Base-by-base conservation (phyloP, 1,140 invertebrate genomes). In the Sweltsa coloradensis region DNA sequence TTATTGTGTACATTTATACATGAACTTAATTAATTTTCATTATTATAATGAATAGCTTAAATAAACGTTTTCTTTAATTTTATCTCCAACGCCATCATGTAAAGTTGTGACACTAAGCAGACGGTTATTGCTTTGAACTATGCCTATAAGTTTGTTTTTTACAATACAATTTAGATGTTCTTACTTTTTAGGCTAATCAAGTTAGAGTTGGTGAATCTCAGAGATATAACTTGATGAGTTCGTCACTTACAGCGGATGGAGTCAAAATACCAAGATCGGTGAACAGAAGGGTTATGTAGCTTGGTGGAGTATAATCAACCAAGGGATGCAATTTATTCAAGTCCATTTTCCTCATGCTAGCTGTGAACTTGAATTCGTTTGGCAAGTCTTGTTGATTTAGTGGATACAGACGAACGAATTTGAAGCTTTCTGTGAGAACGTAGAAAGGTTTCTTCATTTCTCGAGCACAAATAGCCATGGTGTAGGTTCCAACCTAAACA, bases 241-340 rank as follows among this genome's bases (percentile, higher is more conserved):
- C 91, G 60, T 97, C 94, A 67, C 91, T 94, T 11, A 98, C 90
- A 51, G 92, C 93, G 1, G 91, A 92, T 1, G 96, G 89, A 4
- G 93, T 95, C 13, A 98, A 67, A 51, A 95, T 89, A 11, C 95
- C 96, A 25, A 97, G 65, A 69, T 99, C 95, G 0, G 93, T 97
- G 58, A 97, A 90, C 6, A 99, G 68, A 11, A 97, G 66, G 0
- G 85, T 93, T 7, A 99, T 91, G 55, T 88, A 96, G 3, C 79
- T 72, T 0, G 94, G 94, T 2, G 92, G 92, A 1, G 94, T 98
- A 59, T 97, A 99, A 66, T 98, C 96, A 0, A 97, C 89, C 18
- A 89, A 59, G 0, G 94, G 92, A 66, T 95, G 85, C 55, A 83
- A 77, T 54, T 81, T 76, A 11, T 65, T 69, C 2, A 89, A 61